phyloP scores from a whole-genome alignment of 2,888 invertebrate species.

The Pachydiplax longipennis region DNA sequence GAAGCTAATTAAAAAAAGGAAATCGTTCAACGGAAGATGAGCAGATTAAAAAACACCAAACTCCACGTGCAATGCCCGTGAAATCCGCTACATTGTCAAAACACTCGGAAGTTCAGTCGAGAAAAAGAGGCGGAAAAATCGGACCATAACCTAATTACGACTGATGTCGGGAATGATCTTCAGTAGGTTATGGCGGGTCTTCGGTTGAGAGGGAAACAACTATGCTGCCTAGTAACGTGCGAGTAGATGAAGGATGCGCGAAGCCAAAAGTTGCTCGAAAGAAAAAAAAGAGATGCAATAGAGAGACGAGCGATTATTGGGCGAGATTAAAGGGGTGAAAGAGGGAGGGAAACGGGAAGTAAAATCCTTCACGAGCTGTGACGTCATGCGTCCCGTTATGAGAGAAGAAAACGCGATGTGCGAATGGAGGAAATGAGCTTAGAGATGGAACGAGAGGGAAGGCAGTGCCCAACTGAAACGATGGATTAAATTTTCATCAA shows the following conservation, averaged over 20 bases:
- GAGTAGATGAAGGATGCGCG: background rate
- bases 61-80: no score
- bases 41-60: no score
- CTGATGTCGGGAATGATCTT: no score
- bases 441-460: background rate
- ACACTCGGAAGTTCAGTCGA: no score
- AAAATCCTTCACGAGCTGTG: constrained; percentile 37
- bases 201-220: no score
- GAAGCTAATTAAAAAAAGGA: no score
- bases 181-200: no score
- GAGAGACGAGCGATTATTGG: background rate
- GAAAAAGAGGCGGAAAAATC: no score
- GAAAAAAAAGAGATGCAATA: background rate
- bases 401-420: background rate
- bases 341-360: background rate
- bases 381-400: constrained; percentile 39
- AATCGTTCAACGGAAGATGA: no score
- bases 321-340: background rate
- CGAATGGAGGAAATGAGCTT: background rate
- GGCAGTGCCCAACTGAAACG: background rate
- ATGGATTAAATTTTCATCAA: background rate
- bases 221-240: background rate
- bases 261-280: background rate
- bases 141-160: no score
- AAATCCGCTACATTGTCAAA: no score